A percentile compares a stretch with the other conserved stretches of the same genome.
phyloP scores from a whole-genome alignment of 2,797 vertebrate species.

The Sebastes minor region DNA sequence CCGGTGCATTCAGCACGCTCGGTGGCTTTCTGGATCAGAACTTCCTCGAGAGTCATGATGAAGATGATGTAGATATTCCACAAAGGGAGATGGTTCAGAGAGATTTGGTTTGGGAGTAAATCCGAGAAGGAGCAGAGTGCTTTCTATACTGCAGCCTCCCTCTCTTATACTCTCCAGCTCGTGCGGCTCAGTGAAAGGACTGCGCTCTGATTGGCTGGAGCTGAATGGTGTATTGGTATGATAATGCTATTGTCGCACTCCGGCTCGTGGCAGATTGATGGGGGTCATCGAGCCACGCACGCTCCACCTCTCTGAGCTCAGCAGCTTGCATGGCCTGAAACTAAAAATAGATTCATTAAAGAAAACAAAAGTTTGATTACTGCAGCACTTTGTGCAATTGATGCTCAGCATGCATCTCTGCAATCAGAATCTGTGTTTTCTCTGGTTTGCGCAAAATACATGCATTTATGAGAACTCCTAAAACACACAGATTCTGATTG shows the following conservation, averaged over 20 bases:
- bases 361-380: too few species aligned
- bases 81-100: slow-evolving; percentile 3
- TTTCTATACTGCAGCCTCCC: neutral
- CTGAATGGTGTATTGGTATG: slow-evolving; percentile 77
- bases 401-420: too few species aligned
- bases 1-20: slow-evolving; percentile 85
- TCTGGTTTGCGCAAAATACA: too few species aligned
- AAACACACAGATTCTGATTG: too few species aligned
- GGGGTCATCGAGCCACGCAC: slow-evolving; percentile 64
- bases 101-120: slow-evolving; percentile 23
- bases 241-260: slow-evolving; percentile 72
- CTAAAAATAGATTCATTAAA: too few species aligned
- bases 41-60: slow-evolving; percentile 84
- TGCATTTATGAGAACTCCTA: too few species aligned
- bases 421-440: too few species aligned
- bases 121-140: slow-evolving; percentile 58
- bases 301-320: neutral
- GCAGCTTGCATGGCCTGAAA: too few species aligned
- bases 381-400: too few species aligned
- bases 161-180: slow-evolving; percentile 71
- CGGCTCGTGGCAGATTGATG: slow-evolving; percentile 85
- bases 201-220: slow-evolving; percentile 75
- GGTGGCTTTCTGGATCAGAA: slow-evolving; percentile 70
- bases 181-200: slow-evolving; percentile 65
- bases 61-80: slow-evolving; percentile 46